Evolutionary conservation across 2,888 invertebrate genomes (phyloP), one percentile per base, ranked within the genome.

Genomic region (Alcis repandata): DNA sequence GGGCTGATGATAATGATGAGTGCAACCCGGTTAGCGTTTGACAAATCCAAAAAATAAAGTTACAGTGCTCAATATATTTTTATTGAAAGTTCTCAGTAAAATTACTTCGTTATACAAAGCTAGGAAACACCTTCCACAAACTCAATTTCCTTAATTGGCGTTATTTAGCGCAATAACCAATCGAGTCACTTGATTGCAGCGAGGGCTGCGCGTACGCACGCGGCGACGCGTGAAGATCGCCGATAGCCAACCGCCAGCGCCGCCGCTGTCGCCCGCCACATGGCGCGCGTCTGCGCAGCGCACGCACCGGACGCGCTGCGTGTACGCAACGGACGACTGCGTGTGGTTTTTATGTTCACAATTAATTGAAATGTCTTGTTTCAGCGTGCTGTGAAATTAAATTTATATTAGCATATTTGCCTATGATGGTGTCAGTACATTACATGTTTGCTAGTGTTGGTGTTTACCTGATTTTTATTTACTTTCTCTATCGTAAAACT

Each of bases 181-280:
- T 85, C 76, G 77, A 43, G 54, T 54, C 36, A 51, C 36, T 66
- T 60, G 56, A 57, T 49, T 57, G 51, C 36, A 10, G 76, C 72
- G 76, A 74, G 75, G 78, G 81, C 74, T 81, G 81, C 80, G 77
- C 74, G 80, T 19, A 73, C 82, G 79, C 80, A 78, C 69, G 78
- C 74, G 80, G 70, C 83, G 76, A 79, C 82, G 89, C 90, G 89
- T 89, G 87, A 91, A 91, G 91, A 91, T 91, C 78, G 78, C 78
- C 72, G 87, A 91, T 92, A 92, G 80, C 79, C 82, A 88, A 88
- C 88, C 86, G 88, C 63, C 59, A 17, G 15, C 63, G 52, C 48
- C 80, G 46, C 22, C 46, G 46, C 22, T n/a, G 46, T 85, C 75
- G 76, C 79, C 67, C 36, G 51, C 83, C 89, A 86, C 83, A 88